Evolutionary conservation across 2,113 vertebrate species (phyloP), one percentile per base, ranked within the genome.

Genomic region (Podarcis muralis): DNA sequence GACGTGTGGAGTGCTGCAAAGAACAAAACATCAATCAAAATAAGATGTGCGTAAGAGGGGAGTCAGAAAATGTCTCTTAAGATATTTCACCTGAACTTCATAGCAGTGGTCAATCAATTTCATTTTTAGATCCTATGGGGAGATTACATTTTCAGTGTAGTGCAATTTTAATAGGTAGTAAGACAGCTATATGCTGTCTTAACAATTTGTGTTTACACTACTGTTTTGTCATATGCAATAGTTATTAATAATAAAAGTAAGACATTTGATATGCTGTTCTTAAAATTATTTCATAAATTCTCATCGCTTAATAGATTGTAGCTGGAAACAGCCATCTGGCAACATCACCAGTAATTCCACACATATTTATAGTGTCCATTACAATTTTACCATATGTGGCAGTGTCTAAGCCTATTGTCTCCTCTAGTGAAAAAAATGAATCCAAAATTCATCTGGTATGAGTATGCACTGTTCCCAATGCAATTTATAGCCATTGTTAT

Each of bases 51-150:
- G 89, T 95, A 89, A 90, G 85, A 95, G 86, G 86, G 93, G 85
- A 92, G 18, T 32, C 87, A 85, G 87, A 93, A 92, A 84, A 1
- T 0, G 85, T n/a, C 48, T 71, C 76, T 94, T 0, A 0, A 72
- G 75, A 85, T 88, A 84, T 74, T 92, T 91, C 86, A 30, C 82
- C 84, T 86, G 85, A 86, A 48, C 77, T 80, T 88, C 92, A 89
- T 43, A 90, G 91, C 85, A 92, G 81, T 94, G 93, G 92, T 94
- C 91, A 88, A 92, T 91, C 94, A 94, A 91, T 94, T 93, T 95
- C 93, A 95, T 88, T 92, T 90, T 86, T 84, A 92, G 62, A 82
- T 79, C 62, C 90, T 35, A 69, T 87, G 77, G 40, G 80, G 20
- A 92, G 78, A 37, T 37, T 66, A 90, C 37, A 25, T 68, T 92